phyloP scores from a whole-genome alignment of 2,797 vertebrate species.

The Tokudaia muenninki region DNA sequence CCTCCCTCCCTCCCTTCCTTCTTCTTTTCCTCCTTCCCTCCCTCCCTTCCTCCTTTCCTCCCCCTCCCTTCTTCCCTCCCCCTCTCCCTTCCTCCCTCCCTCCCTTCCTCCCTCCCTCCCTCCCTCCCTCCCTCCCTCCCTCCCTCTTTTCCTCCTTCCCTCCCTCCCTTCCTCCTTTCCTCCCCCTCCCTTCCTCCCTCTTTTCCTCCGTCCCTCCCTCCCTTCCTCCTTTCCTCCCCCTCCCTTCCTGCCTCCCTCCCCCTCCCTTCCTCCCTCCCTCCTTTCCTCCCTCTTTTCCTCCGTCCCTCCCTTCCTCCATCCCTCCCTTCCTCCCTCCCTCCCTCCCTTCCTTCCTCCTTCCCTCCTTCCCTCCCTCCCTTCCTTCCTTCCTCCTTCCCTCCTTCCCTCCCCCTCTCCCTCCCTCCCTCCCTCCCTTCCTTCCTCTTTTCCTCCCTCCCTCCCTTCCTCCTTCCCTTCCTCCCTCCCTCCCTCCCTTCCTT shows the following conservation, averaged over 20 bases:
- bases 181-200: rapidly evolving
- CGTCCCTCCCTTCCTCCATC: background rate
- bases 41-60: background rate
- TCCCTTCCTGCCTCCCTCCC: background rate
- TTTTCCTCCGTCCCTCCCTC: background rate
- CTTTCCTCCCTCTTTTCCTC: no score
- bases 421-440: rapidly evolving
- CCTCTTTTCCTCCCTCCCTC: background rate
- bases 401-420: no score
- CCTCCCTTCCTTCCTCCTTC: rapidly evolving
- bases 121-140: no score
- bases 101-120: rapidly evolving
- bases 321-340: background rate
- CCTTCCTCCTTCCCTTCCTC: background rate
- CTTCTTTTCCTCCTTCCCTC: background rate
- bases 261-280: rapidly evolving
- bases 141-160: rapidly evolving
- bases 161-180: background rate
- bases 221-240: background rate
- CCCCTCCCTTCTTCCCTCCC: background rate
- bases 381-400: background rate
- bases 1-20: no score
- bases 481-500: background rate
- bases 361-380: background rate
- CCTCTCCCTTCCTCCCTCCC: background rate